Percentiles rank a stretch among this genome's conserved stretches.
phyloP scores from a whole-genome alignment of 2,797 vertebrate species.

The Hypotaenidia okinawae region DNA sequence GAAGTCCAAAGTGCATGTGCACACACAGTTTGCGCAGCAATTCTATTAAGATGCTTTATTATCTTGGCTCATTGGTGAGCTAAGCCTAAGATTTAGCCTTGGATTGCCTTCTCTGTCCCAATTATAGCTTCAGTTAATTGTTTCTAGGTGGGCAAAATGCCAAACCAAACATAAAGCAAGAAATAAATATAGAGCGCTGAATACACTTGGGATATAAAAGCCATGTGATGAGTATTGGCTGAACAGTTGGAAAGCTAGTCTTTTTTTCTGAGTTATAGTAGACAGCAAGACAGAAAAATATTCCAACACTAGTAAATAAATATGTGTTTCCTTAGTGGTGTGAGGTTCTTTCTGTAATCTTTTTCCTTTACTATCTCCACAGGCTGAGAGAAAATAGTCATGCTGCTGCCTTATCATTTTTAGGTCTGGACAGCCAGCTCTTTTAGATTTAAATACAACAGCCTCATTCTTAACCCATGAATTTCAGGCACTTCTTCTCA shows the following conservation, averaged over 20 bases:
- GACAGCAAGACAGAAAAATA: constrained; percentile 17
- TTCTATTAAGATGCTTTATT: constrained; percentile 57
- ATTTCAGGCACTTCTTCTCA: constrained; percentile 1
- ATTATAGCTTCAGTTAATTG: constrained; percentile 55
- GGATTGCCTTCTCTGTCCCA: constrained; percentile 45
- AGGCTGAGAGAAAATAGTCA: constrained; percentile 35
- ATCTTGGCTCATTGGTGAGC: constrained; percentile 13
- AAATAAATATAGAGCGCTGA: constrained; percentile 23
- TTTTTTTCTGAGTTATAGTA: constrained; percentile 42
- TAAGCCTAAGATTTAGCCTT: constrained; percentile 47
- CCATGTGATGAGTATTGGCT: neutral
- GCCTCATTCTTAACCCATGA: neutral
- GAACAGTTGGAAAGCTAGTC: neutral
- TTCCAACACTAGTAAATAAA: constrained; percentile 55
- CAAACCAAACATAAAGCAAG: constrained; percentile 54
- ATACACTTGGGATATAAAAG: constrained; percentile 1
- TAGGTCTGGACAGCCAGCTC: constrained; percentile 31
- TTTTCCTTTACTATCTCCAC: constrained; percentile 39
- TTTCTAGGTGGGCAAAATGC: constrained; percentile 53
- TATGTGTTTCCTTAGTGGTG: constrained; percentile 36
- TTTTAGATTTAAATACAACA: constrained; percentile 48
- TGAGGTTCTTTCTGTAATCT: constrained; percentile 23
- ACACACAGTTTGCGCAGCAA: neutral
- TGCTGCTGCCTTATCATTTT: neutral
- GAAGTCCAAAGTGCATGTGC: neutral